These are phyloP conservation scores for Onychorhynchus coronatus DNA, from an alignment of 2,113 vertebrate genomes.

Conservation along the genomic window DNA sequence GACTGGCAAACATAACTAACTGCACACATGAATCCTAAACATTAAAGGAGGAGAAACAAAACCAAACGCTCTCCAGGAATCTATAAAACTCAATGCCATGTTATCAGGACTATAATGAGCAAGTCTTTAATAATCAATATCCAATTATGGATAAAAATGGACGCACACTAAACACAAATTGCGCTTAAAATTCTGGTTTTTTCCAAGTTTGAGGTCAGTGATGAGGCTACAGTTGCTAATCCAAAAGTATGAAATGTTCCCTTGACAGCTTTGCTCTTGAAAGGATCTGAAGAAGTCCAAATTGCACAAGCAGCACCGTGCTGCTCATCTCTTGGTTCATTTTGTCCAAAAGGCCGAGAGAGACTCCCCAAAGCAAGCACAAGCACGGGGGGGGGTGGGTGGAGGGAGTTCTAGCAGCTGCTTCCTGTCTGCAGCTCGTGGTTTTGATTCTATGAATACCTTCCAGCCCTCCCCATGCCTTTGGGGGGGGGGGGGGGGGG, in stretches of 20 bases:
- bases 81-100: background rate
- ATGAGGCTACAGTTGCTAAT: fast-evolving
- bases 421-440: background rate
- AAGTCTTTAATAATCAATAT: background rate
- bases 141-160: background rate
- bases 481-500: background rate
- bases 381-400: no score
- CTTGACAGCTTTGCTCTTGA: background rate
- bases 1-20: background rate
- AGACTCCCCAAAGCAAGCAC: background rate
- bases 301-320: background rate
- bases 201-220: background rate
- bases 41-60: background rate
- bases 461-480: background rate
- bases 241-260: background rate
- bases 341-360: background rate
- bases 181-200: background rate
- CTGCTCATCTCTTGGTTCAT: background rate
- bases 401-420: background rate
- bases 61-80: background rate
- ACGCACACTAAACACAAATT: background rate
- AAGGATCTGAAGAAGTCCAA: background rate
- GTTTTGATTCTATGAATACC: background rate
- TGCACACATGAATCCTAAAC: background rate
- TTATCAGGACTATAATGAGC: background rate